A percentile compares a stretch with the other conserved stretches of the same genome.
Conservation (phyloP, 2,113 vertebrate species). For the Archilochus colubris region DNA sequence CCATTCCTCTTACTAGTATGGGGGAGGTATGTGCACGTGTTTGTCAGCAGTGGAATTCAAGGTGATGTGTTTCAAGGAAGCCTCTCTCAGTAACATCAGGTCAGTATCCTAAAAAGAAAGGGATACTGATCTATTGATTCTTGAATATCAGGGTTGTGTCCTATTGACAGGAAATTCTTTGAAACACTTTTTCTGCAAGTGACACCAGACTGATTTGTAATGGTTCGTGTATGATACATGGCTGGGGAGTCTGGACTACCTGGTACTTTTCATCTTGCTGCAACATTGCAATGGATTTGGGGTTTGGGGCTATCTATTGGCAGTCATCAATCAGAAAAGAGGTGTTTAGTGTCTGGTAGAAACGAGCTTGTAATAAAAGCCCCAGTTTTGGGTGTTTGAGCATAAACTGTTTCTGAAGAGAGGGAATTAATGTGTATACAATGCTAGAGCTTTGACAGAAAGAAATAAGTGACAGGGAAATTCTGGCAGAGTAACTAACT, state of each 20-base stretch:
- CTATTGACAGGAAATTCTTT: not conserved
- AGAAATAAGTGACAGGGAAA: not conserved
- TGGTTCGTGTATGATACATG: not conserved
- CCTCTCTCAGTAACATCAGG: not conserved
- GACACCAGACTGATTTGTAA: not conserved
- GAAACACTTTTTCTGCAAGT: not conserved
- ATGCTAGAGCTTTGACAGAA: not conserved
- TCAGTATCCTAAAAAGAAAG: not conserved
- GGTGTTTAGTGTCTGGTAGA: not conserved
- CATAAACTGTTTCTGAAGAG: not conserved
- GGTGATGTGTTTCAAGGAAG: not conserved
- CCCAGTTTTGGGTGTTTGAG: not conserved
- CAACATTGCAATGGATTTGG: not conserved
- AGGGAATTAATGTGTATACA: not conserved
- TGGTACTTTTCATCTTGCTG: not conserved
- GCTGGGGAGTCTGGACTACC: not conserved
- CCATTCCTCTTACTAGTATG: conserved; percentile 43
- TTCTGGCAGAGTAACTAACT: not conserved
- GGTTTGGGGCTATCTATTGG: fast-evolving
- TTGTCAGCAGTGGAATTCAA: conserved; percentile 54
- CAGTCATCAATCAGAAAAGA: not conserved
- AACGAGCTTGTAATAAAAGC: not conserved
- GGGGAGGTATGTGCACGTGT: conserved; percentile 11
- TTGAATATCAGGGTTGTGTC: not conserved
- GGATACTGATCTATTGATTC: not conserved